These are phyloP conservation scores for Pelvicachromis taeniatus DNA, from an alignment of 2,113 vertebrate species.

Conservation along the genomic window DNA sequence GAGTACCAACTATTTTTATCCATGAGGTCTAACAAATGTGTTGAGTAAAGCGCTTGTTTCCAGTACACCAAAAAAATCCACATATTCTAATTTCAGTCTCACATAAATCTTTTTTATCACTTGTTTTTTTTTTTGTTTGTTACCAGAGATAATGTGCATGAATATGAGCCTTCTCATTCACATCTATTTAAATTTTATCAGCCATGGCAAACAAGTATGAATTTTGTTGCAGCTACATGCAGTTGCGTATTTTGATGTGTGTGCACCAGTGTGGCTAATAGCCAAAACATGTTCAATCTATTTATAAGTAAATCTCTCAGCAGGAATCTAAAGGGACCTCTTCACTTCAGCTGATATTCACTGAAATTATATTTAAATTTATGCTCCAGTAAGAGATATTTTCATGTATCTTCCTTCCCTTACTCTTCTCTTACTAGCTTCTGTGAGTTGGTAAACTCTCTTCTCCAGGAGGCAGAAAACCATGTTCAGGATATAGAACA, in stretches of 20 bases:
- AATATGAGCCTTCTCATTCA: background rate
- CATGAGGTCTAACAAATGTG: background rate
- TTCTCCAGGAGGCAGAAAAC: conserved; percentile 65
- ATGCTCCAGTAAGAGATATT: background rate
- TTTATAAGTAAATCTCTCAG: background rate
- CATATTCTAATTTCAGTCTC: background rate
- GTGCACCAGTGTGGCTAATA: background rate
- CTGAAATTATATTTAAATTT: background rate
- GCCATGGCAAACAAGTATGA: background rate
- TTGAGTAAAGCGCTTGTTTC: background rate
- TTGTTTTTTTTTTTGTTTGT: background rate
- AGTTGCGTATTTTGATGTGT: background rate
- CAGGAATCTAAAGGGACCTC: background rate
- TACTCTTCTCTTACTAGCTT: conserved; percentile 70
- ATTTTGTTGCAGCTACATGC: background rate
- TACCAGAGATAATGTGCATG: background rate
- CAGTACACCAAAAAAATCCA: background rate
- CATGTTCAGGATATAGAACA: conserved; percentile 48
- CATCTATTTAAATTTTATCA: background rate
- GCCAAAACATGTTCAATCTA: background rate
- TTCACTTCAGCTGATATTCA: background rate
- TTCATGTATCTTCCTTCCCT: background rate
- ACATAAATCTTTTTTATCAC: background rate
- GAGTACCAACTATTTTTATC: background rate
- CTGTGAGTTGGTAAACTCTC: conserved; percentile 80